Evolutionary conservation across 2,888 invertebrate genomes (phyloP).

Genomic region (Cephalotes varians): DNA sequence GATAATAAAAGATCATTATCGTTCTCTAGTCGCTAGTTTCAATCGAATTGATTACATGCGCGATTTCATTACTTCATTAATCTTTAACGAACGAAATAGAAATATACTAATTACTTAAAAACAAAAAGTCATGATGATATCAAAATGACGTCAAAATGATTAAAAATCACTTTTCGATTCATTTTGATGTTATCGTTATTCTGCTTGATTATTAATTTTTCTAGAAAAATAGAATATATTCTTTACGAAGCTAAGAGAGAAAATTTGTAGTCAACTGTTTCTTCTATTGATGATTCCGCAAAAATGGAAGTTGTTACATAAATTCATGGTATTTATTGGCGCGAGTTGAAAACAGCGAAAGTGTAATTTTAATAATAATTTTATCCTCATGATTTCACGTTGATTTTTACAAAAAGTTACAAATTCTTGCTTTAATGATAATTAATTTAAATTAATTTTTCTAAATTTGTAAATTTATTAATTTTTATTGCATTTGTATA

Average conservation of each 20-base stretch:
- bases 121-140: too few species aligned
- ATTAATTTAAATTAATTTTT: background rate
- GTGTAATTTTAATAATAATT: background rate
- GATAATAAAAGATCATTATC: background rate
- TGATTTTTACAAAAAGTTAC: background rate
- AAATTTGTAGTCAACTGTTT: background rate
- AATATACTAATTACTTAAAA: slow-evolving; percentile 32
- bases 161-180: too few species aligned
- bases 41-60: slow-evolving; percentile 48
- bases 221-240: background rate
- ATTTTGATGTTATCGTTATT: too few species aligned
- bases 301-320: background rate
- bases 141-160: too few species aligned
- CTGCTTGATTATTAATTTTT: slow-evolving; percentile 66
- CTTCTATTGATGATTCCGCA: background rate
- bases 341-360: background rate
- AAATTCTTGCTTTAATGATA: background rate
- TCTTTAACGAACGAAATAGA: slow-evolving; percentile 29
- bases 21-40: background rate
- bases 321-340: background rate
- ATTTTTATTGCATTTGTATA: background rate
- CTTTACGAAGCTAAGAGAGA: background rate
- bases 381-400: background rate
- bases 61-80: slow-evolving; percentile 25
- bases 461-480: background rate